phyloP scores from a whole-genome alignment of 2,797 vertebrate species.

The Halcyon chelicuti region DNA sequence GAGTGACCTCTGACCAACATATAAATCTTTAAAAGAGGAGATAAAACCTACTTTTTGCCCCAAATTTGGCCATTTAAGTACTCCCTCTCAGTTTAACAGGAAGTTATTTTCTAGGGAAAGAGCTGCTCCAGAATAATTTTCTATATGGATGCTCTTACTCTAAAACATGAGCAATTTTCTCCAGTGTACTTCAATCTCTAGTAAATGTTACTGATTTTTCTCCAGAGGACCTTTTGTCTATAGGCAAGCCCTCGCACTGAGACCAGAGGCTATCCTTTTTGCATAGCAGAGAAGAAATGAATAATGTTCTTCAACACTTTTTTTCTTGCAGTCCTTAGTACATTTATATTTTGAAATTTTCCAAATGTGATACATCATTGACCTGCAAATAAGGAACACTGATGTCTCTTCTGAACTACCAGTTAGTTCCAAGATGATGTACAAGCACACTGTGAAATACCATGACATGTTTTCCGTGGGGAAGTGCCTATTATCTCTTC shows the following conservation, averaged over 20 bases:
- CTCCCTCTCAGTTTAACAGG: background rate
- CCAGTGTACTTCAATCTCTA: background rate
- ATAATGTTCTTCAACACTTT: background rate
- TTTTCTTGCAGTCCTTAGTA: background rate
- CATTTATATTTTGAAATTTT: background rate
- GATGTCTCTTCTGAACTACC: background rate
- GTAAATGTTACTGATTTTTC: background rate
- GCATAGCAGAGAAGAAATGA: background rate
- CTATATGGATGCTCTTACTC: background rate
- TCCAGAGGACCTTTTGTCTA: background rate
- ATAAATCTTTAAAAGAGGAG: background rate
- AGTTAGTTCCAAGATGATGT: background rate
- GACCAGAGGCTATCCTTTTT: background rate
- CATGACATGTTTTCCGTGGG: background rate
- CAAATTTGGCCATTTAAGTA: background rate
- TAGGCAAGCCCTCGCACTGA: background rate
- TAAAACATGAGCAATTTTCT: background rate
- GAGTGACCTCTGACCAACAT: background rate
- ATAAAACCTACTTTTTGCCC: background rate
- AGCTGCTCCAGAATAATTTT: background rate
- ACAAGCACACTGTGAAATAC: background rate
- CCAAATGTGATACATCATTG: background rate
- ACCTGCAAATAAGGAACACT: background rate
- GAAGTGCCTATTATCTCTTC: constrained; percentile 6
- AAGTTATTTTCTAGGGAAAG: background rate